Evolutionary conservation across 1,140 invertebrate species (phyloP), one percentile per base, ranked within the genome.

Genomic region (Rhyacophila brunnea): DNA sequence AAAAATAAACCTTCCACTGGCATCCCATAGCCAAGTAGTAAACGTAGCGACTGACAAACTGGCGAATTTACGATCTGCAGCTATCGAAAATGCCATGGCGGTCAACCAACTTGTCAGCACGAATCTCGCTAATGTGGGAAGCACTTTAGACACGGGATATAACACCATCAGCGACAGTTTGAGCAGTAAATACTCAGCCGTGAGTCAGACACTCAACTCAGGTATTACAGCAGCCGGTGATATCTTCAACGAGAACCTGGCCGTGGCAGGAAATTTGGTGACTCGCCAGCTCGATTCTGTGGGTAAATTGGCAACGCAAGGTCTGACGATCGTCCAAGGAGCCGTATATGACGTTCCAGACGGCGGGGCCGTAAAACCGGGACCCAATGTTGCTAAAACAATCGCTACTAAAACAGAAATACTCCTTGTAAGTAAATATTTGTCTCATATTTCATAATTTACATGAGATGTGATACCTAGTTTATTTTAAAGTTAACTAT

Each of bases 21-120:
- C 20, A 23, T 6, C 38, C 2, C 49, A 0, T 18, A 43, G 7
- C 54, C 56, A 34, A 51, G 48, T 64, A 2, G 15, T 54, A 20
- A 38, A 49, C 7, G 43, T 38, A 49, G 60, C 55, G 0, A 53
- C 48, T 42, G 36, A 58, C 20, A 56, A 63, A 23, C 32, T 63
- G n/a, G 20, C 19, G 1, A 42, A 50, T 3, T 18, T 59, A 6
- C 44, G 56, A 9, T 28, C 50, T 38, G 11, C 61, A 38, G 61
- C 61, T 3, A 9, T 52, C 5, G 35, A 58, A 38, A 43, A 54
- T 9, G 55, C 55, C 2, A 38, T 15, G 14, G 51, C 46, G 9
- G 34, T 59, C 14, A 59, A 59, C 17, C 28, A 42, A 7, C 20
- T 64, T 4, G 61, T 59, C 6, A 45, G 35, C 1, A 32, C n/a